Evolutionary conservation across 2,888 invertebrate species (phyloP).

Genomic region (Dicyrtomina minuta): DNA sequence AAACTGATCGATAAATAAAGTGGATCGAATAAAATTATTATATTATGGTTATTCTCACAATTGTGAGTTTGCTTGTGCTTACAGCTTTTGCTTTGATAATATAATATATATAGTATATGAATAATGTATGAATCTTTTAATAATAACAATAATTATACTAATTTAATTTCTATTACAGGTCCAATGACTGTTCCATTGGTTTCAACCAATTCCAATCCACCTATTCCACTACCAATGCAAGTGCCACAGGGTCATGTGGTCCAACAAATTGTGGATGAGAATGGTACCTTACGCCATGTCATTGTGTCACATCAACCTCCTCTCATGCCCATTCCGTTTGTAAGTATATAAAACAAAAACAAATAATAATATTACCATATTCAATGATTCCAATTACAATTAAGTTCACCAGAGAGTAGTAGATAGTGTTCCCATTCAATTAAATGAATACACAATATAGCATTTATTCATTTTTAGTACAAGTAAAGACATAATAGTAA

Average conservation of each 20-base stretch:
- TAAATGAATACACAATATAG: background rate
- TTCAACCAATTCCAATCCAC: slow-evolving; percentile 73
- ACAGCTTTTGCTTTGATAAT: too few species aligned
- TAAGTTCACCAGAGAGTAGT: too few species aligned
- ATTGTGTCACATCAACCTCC: slow-evolving; percentile 73
- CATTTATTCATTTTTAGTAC: background rate
- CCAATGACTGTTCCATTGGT: slow-evolving; percentile 85
- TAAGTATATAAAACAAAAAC: slow-evolving; percentile 49
- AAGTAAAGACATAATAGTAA: background rate
- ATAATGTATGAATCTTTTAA: background rate
- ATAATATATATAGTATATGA: too few species aligned
- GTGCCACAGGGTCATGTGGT: slow-evolving; percentile 89
- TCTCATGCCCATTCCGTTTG: slow-evolving; percentile 54
- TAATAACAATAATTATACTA: too few species aligned
- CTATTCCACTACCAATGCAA: slow-evolving; percentile 83
- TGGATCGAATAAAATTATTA: too few species aligned
- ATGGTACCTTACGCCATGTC: slow-evolving; percentile 82
- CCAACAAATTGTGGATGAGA: slow-evolving; percentile 89
- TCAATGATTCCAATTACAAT: background rate
- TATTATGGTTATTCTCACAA: too few species aligned
- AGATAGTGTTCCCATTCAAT: too few species aligned
- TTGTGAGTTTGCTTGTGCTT: too few species aligned
- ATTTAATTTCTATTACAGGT: slow-evolving; percentile 61
- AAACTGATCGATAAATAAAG: too few species aligned
- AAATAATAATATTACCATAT: background rate